A percentile compares a stretch with the other conserved stretches of the same genome.
Conservation (phyloP, 2,113 vertebrate genomes). For the Osmerus eperlanus region DNA sequence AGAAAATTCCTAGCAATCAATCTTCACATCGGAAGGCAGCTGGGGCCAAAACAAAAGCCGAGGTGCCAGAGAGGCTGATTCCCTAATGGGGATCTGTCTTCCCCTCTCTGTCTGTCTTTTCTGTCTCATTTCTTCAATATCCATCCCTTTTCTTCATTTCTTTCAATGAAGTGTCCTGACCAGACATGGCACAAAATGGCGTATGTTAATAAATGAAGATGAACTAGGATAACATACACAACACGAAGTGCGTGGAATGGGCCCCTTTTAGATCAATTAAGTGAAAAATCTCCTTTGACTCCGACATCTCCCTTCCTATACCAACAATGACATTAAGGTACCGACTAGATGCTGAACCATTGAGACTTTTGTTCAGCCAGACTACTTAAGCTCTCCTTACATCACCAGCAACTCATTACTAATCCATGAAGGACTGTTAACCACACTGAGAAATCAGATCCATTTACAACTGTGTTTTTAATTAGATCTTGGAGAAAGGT, state of each 20-base stretch:
- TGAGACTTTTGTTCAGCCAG: background rate
- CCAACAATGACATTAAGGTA: background rate
- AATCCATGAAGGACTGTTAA: conserved; percentile 70
- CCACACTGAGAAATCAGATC: conserved; percentile 66
- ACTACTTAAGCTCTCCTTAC: conserved; percentile 30
- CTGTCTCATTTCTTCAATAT: background rate
- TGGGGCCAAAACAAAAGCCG: conserved; percentile 45
- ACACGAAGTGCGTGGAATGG: no score
- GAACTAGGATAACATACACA: no score
- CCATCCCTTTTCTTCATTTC: background rate
- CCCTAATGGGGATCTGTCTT: conserved; percentile 49
- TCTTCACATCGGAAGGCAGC: conserved; percentile 44
- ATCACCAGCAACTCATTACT: conserved; percentile 60
- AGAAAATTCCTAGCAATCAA: conserved; percentile 57
- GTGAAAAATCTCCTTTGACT: no score
- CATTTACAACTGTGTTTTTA: conserved; percentile 67
- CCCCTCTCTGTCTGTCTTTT: conserved; percentile 24
- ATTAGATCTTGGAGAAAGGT: conserved; percentile 54
- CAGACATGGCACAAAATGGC: no score
- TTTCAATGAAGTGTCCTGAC: background rate
- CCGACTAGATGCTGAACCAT: background rate
- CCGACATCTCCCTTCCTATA: background rate
- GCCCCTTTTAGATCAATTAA: no score
- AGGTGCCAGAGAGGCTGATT: conserved; percentile 14
- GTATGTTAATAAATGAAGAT: no score